Evolutionary conservation across 2,888 invertebrate species (phyloP).

Genomic region (Polydrusus pterygomalis): DNA sequence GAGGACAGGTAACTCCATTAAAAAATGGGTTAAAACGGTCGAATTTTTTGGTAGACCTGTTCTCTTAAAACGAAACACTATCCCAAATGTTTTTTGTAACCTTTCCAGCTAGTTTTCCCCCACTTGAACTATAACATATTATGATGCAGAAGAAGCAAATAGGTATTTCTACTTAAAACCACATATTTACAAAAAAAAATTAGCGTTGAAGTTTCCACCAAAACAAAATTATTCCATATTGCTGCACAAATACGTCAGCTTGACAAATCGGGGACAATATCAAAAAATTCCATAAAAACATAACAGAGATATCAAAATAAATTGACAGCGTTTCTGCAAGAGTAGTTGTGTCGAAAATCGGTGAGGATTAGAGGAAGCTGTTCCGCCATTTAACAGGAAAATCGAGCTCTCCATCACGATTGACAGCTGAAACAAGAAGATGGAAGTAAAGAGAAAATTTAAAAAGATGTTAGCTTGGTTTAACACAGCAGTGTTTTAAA

Average conservation of each 20-base stretch:
- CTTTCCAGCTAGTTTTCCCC: no score
- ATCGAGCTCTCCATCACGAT: conserved; percentile 8
- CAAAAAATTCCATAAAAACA: background rate
- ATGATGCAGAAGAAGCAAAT: no score
- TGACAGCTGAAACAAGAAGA: conserved; percentile 22
- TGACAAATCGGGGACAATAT: background rate
- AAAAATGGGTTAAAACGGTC: no score
- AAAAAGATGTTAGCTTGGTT: background rate
- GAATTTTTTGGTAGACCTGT: no score
- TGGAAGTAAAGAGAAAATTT: background rate
- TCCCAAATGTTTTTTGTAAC: no score
- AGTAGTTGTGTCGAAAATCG: conserved; percentile 17
- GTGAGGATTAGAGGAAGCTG: conserved; percentile 8
- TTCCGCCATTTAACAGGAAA: conserved; percentile 26
- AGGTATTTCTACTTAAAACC: no score
- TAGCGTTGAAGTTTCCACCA: background rate
- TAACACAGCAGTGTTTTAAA: no score
- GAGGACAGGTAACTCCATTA: no score
- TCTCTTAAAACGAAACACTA: no score
- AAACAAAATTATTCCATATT: no score
- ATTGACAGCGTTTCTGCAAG: background rate
- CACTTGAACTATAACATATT: no score
- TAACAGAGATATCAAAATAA: conserved; percentile 14
- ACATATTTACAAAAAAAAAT: background rate
- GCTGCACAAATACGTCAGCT: no score